Evolutionary conservation across 2,113 vertebrate species (phyloP).

Genomic region (Dipodomys spectabilis): DNA sequence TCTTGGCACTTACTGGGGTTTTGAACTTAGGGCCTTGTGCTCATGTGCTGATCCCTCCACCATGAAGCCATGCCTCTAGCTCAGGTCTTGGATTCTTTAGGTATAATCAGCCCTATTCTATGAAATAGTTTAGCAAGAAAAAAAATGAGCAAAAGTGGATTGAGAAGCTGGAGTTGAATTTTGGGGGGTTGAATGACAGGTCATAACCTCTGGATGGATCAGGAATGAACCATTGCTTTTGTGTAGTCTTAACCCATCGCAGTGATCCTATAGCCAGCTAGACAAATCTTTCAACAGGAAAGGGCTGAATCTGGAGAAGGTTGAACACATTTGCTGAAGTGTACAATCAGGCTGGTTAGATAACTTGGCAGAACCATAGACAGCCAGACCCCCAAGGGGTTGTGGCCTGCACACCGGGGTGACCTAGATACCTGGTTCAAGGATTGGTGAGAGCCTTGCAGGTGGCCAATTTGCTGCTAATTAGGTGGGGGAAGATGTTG

Average conservation of each 20-base stretch:
- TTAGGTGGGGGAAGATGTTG: neutral
- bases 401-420: neutral
- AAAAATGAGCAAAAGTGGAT: neutral
- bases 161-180: neutral
- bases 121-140: constrained; percentile 2
- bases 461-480: neutral
- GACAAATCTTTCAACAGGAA: neutral
- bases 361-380: neutral
- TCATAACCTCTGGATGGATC: neutral
- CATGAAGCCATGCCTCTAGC: no score
- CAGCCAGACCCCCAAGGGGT: neutral
- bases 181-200: neutral
- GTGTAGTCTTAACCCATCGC: neutral
- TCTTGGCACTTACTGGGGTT: no score
- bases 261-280: neutral
- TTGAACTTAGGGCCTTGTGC: no score
- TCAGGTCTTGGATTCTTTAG: neutral
- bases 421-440: neutral
- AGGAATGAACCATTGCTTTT: neutral
- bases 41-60: no score
- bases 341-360: neutral
- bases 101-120: neutral
- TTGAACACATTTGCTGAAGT: constrained; percentile 4
- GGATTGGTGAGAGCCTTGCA: no score
- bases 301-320: neutral